Base-by-base conservation (phyloP, 2,113 vertebrate genomes). In the Aspiorhynchus laticeps region DNA sequence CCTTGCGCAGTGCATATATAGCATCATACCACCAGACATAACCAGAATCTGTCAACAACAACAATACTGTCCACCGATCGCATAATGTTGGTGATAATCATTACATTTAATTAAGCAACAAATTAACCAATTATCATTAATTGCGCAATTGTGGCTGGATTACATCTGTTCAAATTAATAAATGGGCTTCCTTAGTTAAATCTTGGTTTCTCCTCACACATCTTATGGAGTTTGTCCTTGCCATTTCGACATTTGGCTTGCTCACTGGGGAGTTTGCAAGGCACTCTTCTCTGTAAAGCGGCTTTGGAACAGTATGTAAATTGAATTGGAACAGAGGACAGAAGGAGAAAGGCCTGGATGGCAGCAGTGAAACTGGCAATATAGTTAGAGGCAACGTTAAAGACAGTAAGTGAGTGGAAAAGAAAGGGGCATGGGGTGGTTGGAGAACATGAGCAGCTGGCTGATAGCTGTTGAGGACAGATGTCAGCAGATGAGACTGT, bases 401-500 rank as follows among this genome's bases (percentile, higher is more conserved):
- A 71, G 81, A 83, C 63, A 33, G 78, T 10, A 24, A 59, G 53
- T n/a, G 78, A 61, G 31, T 31, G 53, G 5, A 38, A 61, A 80
- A 80, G 53, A 80, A 80, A 61, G 19, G 53, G 24, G 28, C 31
- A 80, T 24, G 65, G n/a, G 43, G 17, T 71, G 28, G 63, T 48
- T 69, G 65, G 28, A 83, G 59, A 69, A 83, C 28, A 83, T 11
- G 59, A 80, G 31, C 26, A 86, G 56, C 43, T 71, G 41, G 81
- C 81, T 69, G 81, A 83, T 67, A 51, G 81, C 41, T 71, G 43
- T 21, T 51, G 75, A 86, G 76, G 46, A 76, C 26, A 67, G 43
- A 85, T 82, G 80, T 82, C 36, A 85, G 8, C 53, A 78, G 74
- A 69, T 48, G 26, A 86, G 63, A 38, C 61, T 71, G 19, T 17